Evolutionary conservation across 1,140 invertebrate species (phyloP).

Genomic region (Prorops nasuta): DNA sequence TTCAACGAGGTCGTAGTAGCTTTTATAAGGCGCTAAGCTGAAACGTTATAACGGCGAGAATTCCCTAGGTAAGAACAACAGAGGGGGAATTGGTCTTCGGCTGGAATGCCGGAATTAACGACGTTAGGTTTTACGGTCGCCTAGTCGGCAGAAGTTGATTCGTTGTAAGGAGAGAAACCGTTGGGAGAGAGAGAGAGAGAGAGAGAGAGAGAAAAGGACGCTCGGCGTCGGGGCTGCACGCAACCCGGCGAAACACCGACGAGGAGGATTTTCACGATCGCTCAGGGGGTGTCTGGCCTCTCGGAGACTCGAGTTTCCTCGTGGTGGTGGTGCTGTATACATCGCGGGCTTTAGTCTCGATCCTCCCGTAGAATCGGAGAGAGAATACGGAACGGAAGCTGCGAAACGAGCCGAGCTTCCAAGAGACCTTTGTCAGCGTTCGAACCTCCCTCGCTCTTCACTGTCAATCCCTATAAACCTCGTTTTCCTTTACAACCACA

Average conservation of each 20-base stretch:
- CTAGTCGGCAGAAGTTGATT: conserved; percentile 32
- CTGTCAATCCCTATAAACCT: too few species aligned
- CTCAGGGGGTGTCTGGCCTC: neutral
- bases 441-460: too few species aligned
- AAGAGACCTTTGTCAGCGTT: conserved; percentile 28
- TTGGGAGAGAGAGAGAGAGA: neutral
- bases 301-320: neutral
- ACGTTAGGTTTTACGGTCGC: conserved; percentile 30
- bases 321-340: too few species aligned
- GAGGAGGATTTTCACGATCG: conserved; percentile 20
- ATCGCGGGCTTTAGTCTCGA: too few species aligned
- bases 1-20: too few species aligned
- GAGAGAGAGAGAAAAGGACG: neutral
- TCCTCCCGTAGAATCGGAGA: too few species aligned
- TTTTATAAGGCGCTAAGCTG: too few species aligned
- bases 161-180: conserved; percentile 30
- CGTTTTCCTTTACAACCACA: too few species aligned
- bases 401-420: conserved; percentile 10
- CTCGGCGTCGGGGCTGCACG: conserved; percentile 15
- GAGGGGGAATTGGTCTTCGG: neutral
- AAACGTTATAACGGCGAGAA: too few species aligned
- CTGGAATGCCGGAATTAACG: conserved; percentile 28
- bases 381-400: neutral
- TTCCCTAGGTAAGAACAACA: too few species aligned
- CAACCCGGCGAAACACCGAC: conserved; percentile 24